These are phyloP conservation scores for Aricia artaxerxes DNA, from an alignment of 2,888 invertebrate species.

Conservation along the genomic window DNA sequence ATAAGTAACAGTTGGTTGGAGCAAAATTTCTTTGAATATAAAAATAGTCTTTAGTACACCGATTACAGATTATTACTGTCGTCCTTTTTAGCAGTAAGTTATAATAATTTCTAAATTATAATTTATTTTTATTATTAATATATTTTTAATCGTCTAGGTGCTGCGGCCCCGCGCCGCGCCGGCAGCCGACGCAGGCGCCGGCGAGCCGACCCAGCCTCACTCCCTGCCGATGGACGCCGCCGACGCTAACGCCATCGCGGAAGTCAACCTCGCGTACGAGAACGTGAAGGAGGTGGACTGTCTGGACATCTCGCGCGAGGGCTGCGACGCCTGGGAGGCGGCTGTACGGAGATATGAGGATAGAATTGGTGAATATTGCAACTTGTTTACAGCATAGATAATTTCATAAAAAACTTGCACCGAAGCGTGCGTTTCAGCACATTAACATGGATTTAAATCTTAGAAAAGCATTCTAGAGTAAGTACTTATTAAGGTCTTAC, in stretches of 20 bases:
- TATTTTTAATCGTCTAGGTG: slow-evolving; percentile 51
- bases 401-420: too few relatives aligned
- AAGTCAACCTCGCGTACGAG: slow-evolving; percentile 96
- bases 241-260: slow-evolving; percentile 98
- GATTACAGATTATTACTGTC: too few relatives aligned
- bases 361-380: slow-evolving; percentile 85
- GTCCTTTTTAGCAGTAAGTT: too few relatives aligned
- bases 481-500: too few relatives aligned
- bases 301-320: slow-evolving; percentile 97
- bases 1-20: too few relatives aligned
- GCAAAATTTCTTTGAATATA: too few relatives aligned
- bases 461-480: too few relatives aligned
- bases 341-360: slow-evolving; percentile 98
- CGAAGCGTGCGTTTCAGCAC: too few relatives aligned
- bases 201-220: slow-evolving; percentile 81
- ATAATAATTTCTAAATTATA: too few relatives aligned
- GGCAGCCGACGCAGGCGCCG: slow-evolving; percentile 65
- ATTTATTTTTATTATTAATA: too few relatives aligned
- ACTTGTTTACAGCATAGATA: not conserved
- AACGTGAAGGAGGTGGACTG: slow-evolving; percentile 99
- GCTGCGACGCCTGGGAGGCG: slow-evolving; percentile 98
- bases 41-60: too few relatives aligned
- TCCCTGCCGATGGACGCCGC: slow-evolving; percentile 93
- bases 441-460: too few relatives aligned
- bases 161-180: slow-evolving; percentile 70